Base-by-base conservation (phyloP, 2,113 vertebrate species). In the Bucco capensis region DNA sequence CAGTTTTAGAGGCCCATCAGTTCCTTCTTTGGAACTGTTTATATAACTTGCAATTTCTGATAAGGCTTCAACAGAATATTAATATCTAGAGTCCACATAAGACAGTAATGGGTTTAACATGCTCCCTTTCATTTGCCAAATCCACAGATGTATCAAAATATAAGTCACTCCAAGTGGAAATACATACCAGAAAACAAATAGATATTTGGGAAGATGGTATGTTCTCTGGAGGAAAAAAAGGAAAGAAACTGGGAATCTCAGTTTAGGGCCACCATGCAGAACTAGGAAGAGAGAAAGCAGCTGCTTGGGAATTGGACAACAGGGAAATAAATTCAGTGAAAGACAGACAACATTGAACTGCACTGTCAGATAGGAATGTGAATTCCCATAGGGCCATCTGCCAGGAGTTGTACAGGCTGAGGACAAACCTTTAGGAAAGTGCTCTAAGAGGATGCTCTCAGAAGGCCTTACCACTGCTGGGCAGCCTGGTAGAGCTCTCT, bases 281-380 rank as follows among this genome's bases (percentile, higher is more conserved):
- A 19, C 28, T 27, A 62, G 23, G 66, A 31, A 50, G 49, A 28
- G 22, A 77, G 49, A n/a, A n/a, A 35, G 9, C 28, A 19, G 8
- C 23, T 28, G 8, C 58, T 42, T 42, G 33, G 33, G 49, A 78
- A 78, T 5, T 9, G 24, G 28, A 14, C 30, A 64, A 64, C 37
- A 19, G 28, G 35, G 12, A 58, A 38, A 47, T 5, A 40, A 67
- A 44, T 33, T 46, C 72, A 51, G 28, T 46, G 15, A 62, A 46
- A 47, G 30, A 37, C 30, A 35, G 42, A 22, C 5, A 40, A 38
- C 6, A 27, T 5, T 0, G 3, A 21, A n/a, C 22, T 1, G 0
- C 8, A 5, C 5, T 37, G 30, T 66, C 28, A 24, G 75, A 14
- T 14, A 19, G 47, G 33, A 23, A 69, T 13, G 22, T 30, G 33